A percentile compares a stretch with the other conserved stretches of the same genome.
phyloP scores from a whole-genome alignment of 2,797 vertebrate species.

The Hafferia zeledoni region DNA sequence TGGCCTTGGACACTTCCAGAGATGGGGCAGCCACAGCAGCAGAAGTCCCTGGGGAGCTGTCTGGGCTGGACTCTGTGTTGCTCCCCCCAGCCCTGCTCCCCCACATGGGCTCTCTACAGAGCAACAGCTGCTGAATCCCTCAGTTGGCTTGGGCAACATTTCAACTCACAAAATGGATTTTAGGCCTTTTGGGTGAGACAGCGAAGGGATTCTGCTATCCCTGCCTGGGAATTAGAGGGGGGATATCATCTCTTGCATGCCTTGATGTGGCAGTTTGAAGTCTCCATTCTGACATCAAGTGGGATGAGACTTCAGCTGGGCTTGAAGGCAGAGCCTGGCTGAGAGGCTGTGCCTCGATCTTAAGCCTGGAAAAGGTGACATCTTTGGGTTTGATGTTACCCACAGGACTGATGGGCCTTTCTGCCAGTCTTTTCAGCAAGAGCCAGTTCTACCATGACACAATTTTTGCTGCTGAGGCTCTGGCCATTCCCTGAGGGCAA shows the following conservation, averaged over 20 bases:
- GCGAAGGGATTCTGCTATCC: neutral
- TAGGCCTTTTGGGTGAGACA: neutral
- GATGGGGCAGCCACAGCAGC: neutral
- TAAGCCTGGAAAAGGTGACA: neutral
- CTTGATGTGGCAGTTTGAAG: neutral
- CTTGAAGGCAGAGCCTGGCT: neutral
- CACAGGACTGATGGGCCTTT: neutral
- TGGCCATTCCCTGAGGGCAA: neutral
- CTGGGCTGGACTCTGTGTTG: fast-evolving
- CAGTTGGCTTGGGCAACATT: neutral
- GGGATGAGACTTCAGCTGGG: neutral
- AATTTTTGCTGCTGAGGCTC: neutral
- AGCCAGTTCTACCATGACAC: fast-evolving
- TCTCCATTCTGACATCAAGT: fast-evolving
- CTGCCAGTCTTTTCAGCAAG: neutral
- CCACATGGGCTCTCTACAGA: neutral
- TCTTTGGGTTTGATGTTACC: neutral
- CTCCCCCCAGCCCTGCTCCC: neutral
- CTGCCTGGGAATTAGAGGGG: neutral
- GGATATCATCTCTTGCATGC: neutral
- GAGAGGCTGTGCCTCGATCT: neutral
- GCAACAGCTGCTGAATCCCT: neutral
- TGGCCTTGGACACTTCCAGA: neutral
- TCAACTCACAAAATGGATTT: neutral
- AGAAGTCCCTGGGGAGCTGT: neutral